phyloP scores from a whole-genome alignment of 1,140 invertebrate genomes.

The Pseudobourletiella spinata region DNA sequence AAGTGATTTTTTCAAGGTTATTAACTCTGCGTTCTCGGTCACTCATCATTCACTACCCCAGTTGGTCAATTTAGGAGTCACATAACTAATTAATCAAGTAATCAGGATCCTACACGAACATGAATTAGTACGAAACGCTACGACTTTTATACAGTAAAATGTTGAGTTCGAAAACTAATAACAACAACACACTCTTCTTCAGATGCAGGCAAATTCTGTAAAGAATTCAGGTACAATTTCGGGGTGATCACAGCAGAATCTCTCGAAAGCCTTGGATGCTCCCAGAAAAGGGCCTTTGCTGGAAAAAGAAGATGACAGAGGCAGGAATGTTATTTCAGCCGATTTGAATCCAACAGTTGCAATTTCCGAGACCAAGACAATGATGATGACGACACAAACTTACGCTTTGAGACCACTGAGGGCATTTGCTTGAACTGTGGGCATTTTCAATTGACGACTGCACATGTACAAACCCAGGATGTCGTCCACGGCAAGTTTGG shows the following conservation, averaged over 20 bases:
- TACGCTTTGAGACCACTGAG: not conserved
- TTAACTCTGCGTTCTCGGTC: no score
- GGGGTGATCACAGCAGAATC: not conserved
- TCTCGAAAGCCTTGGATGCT: slow-evolving; percentile 2
- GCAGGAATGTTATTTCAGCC: no score
- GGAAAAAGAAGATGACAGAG: not conserved
- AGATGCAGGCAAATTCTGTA: not conserved
- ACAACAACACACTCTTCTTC: no score
- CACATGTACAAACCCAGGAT: slow-evolving; percentile 6
- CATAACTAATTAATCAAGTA: no score
- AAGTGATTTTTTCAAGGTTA: no score
- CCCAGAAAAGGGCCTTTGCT: slow-evolving; percentile 7
- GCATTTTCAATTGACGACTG: not conserved
- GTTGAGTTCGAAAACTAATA: not conserved
- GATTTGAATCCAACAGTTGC: no score
- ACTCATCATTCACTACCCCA: no score
- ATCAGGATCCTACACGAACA: no score
- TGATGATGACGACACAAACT: not conserved
- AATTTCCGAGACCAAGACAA: no score
- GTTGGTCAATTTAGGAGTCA: no score
- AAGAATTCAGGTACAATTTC: slow-evolving; percentile 2
- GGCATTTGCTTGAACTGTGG: not conserved
- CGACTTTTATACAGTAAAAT: not conserved
- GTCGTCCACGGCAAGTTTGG: not conserved
- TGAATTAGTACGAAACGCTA: not conserved